Evolutionary conservation across 2,797 vertebrate species (phyloP).

Genomic region (Eulemur rubriventer): DNA sequence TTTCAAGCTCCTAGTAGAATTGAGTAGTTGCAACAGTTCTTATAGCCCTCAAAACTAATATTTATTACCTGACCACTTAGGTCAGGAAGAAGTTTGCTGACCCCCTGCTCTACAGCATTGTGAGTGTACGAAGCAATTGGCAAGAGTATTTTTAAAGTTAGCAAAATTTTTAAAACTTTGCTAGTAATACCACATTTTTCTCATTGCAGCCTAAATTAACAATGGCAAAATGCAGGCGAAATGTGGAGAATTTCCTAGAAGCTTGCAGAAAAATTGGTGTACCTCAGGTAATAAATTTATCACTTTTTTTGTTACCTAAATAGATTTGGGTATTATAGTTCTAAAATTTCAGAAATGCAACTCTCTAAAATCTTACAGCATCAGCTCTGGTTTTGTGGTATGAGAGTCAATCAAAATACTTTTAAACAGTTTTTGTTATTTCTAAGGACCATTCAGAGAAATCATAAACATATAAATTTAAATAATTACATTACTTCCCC

Average conservation of each 20-base stretch:
- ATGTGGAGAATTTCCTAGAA: slow-evolving; percentile 98
- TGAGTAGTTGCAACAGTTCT: not conserved
- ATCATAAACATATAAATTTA: slow-evolving; percentile 31
- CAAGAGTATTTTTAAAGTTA: slow-evolving; percentile 40
- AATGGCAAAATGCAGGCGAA: slow-evolving; percentile 98
- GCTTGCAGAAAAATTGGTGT: slow-evolving; percentile 97
- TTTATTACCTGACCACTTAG: not conserved
- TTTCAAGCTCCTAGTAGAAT: not conserved
- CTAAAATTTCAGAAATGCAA: slow-evolving; percentile 54
- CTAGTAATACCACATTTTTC: slow-evolving; percentile 3
- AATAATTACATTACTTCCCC: not conserved
- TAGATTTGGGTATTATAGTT: not conserved
- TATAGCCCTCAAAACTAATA: not conserved
- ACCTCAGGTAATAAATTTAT: slow-evolving; percentile 91
- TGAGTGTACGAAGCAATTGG: not conserved
- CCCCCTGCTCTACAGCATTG: not conserved
- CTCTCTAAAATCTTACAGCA: not conserved
- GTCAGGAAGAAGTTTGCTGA: not conserved
- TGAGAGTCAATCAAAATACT: not conserved
- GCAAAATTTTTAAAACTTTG: not conserved
- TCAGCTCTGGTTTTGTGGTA: not conserved
- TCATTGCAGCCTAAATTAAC: slow-evolving; percentile 95
- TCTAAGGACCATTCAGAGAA: slow-evolving; percentile 33
- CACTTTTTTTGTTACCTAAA: not conserved
- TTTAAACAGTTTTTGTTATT: slow-evolving; percentile 48